phyloP scores from a whole-genome alignment of 2,113 vertebrate genomes.

The Zosterops pallidus region DNA sequence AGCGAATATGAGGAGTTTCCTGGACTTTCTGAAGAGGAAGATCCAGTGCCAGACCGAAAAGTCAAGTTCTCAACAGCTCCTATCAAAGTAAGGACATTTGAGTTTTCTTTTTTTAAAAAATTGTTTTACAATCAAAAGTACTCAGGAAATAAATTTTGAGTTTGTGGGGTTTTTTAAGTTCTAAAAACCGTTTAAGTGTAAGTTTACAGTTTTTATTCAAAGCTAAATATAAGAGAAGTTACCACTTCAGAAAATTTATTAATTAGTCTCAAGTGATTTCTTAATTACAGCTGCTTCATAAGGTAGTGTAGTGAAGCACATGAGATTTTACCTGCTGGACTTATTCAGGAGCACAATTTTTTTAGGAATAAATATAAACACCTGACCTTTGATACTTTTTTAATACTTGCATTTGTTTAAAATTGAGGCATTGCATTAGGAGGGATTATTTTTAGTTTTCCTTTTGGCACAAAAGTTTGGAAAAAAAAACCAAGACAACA shows the following conservation, averaged over 20 bases:
- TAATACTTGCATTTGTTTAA: background rate
- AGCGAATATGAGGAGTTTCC: slow-evolving; percentile 82
- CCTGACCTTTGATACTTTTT: background rate
- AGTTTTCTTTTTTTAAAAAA: background rate
- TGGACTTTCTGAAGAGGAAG: slow-evolving; percentile 89
- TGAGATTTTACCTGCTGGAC: background rate
- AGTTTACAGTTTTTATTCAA: background rate
- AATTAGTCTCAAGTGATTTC: background rate
- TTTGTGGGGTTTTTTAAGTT: background rate
- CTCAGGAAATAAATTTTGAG: background rate
- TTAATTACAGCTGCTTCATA: background rate
- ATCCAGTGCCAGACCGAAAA: slow-evolving; percentile 75
- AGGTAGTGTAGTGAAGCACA: background rate
- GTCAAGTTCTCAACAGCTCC: slow-evolving; percentile 88
- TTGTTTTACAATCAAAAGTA: background rate
- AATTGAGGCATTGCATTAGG: background rate
- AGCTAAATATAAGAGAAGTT: background rate
- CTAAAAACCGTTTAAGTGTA: background rate
- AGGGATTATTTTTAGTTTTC: background rate
- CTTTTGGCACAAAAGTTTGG: background rate
- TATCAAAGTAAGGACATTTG: slow-evolving; percentile 77
- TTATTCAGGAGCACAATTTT: background rate
- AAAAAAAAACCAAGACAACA: background rate
- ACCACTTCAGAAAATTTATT: background rate
- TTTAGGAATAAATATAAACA: background rate